A percentile compares a stretch with the other conserved stretches of the same genome.
Conservation (phyloP, 2,113 vertebrate genomes). For the Corythaixoides concolor region DNA sequence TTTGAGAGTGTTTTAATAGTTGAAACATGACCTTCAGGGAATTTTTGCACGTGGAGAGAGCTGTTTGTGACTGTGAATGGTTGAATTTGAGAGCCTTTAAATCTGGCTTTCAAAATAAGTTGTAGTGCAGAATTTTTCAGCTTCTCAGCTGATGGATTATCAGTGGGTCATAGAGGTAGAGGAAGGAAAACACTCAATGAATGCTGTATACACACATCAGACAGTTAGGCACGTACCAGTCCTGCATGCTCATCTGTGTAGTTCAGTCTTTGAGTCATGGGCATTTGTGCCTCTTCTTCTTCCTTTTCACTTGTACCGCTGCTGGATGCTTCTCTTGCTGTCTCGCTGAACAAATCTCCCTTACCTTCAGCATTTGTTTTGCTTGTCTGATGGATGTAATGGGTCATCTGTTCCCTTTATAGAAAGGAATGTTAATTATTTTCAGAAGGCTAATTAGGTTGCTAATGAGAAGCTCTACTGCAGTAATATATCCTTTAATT, state of each 20-base stretch:
- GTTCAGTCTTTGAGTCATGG: background rate
- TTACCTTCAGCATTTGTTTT: conserved; percentile 31
- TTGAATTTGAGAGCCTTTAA: background rate
- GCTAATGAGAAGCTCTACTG: conserved; percentile 68
- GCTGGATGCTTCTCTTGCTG: background rate
- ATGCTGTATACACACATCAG: background rate
- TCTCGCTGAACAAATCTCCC: background rate
- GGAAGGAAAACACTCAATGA: background rate
- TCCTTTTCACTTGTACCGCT: background rate
- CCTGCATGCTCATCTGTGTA: background rate
- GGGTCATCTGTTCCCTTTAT: conserved; percentile 67
- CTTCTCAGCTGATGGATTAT: background rate
- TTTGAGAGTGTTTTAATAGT: background rate
- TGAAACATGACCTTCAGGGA: background rate
- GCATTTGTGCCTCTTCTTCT: background rate
- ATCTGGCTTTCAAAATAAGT: background rate
- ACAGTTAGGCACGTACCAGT: background rate
- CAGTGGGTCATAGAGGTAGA: background rate
- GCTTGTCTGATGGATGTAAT: conserved; percentile 61
- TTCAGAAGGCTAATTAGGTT: conserved; percentile 75
- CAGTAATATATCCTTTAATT: conserved; percentile 74
- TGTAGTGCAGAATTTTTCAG: background rate
- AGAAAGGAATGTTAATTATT: conserved; percentile 77
- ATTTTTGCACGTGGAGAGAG: background rate
- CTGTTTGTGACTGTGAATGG: background rate